Percentiles rank a stretch among this genome's conserved stretches.
Conservation (phyloP, 2,113 vertebrate genomes). For the Acrocephalus kingi region DNA sequence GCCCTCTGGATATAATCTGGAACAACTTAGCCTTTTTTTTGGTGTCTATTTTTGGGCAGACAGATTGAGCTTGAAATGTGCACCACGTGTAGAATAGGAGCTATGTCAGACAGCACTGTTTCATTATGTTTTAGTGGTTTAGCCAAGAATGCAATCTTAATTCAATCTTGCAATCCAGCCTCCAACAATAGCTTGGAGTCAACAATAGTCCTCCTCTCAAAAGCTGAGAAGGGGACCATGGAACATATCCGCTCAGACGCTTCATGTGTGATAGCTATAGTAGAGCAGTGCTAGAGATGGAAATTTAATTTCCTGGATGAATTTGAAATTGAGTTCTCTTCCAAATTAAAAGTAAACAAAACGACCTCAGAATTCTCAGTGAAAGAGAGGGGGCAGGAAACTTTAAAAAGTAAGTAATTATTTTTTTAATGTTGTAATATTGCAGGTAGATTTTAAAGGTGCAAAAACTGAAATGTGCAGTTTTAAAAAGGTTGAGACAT, state of each 20-base stretch:
- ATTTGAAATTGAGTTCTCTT: background rate
- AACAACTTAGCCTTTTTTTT: background rate
- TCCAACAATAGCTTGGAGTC: background rate
- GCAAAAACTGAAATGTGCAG: background rate
- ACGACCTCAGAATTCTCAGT: background rate
- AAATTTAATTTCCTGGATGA: constrained; percentile 13
- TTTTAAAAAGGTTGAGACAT: background rate
- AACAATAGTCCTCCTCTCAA: background rate
- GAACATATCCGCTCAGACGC: background rate
- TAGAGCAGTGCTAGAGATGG: background rate
- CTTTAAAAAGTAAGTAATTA: background rate
- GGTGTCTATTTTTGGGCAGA: background rate
- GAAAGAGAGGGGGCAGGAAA: background rate
- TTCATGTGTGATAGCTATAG: background rate
- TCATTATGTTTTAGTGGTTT: background rate
- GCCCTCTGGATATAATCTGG: background rate
- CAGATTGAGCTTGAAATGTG: constrained; percentile 10
- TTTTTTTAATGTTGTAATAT: background rate
- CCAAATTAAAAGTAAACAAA: background rate
- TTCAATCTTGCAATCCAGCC: background rate
- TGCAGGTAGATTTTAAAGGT: background rate
- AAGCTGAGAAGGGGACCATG: background rate
- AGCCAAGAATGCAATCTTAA: constrained; percentile 16
- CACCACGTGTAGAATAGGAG: background rate
- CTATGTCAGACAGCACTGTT: constrained; percentile 23